Conservation (phyloP, 2,888 invertebrate genomes). For the Taenaris catops region DNA sequence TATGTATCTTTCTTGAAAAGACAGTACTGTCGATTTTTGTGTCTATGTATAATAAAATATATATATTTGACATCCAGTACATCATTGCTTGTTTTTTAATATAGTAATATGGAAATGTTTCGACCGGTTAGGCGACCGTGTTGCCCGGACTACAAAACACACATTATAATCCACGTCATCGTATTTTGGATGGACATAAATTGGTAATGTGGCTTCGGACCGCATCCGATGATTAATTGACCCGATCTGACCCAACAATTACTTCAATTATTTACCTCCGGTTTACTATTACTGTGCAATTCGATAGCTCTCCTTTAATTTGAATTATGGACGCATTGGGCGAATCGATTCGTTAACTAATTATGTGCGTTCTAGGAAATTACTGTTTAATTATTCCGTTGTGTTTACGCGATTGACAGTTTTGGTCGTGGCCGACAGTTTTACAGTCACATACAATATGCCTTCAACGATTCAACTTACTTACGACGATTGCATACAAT, state of each 20-base stretch:
- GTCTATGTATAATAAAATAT: too few species aligned
- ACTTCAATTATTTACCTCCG: slow-evolving; percentile 75
- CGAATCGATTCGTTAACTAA: slow-evolving; percentile 15
- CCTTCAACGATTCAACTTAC: too few species aligned
- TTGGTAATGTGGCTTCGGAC: slow-evolving; percentile 54
- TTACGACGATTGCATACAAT: too few species aligned
- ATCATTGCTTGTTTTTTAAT: too few species aligned
- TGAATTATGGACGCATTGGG: slow-evolving; percentile 29
- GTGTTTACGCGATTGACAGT: too few species aligned
- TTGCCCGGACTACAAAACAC: background rate
- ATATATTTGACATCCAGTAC: too few species aligned
- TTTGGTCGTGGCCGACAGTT: too few species aligned
- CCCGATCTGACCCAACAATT: slow-evolving; percentile 71
- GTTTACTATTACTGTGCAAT: slow-evolving; percentile 43
- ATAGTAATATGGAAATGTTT: too few species aligned
- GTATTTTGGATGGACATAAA: slow-evolving; percentile 55
- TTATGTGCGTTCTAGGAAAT: slow-evolving; percentile 6
- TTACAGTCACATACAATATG: too few species aligned
- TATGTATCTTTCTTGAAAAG: too few species aligned
- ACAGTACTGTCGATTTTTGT: too few species aligned
- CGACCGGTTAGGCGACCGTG: too few species aligned
- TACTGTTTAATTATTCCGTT: background rate
- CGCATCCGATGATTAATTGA: slow-evolving; percentile 72
- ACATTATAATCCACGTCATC: slow-evolving; percentile 29
- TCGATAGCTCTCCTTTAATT: slow-evolving; percentile 40